Evolutionary conservation across 2,113 vertebrate species (phyloP).

Genomic region (Paramormyrops kingsleyae): DNA sequence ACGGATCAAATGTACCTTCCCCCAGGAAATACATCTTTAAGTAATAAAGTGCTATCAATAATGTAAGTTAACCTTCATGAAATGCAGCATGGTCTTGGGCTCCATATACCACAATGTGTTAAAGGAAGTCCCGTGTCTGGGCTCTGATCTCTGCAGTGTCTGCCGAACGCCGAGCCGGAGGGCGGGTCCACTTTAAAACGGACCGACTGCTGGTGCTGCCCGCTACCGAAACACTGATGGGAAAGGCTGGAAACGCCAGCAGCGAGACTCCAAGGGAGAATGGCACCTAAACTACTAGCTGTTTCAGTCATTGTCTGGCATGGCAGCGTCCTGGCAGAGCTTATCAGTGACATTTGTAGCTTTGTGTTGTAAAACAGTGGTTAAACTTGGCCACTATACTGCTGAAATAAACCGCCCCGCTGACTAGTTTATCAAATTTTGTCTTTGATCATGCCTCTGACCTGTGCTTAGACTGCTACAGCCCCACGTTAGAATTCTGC

Average conservation of each 20-base stretch:
- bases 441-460: not conserved
- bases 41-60: not conserved
- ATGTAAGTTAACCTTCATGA: not conserved
- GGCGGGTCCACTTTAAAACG: not conserved
- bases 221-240: not conserved
- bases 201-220: not conserved
- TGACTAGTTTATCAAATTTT: not conserved
- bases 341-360: not conserved
- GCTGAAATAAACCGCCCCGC: not conserved
- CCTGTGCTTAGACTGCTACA: not conserved
- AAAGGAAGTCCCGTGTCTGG: not conserved
- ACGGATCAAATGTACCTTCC: not conserved
- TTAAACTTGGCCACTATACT: not conserved
- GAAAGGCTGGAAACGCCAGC: not conserved
- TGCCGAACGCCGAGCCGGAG: not conserved
- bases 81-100: not conserved
- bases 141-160: not conserved
- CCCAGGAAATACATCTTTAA: slow-evolving; percentile 4
- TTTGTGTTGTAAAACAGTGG: not conserved
- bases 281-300: not conserved
- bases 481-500: not conserved
- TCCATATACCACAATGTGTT: not conserved
- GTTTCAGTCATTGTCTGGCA: not conserved
- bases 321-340: not conserved
- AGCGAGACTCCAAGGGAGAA: not conserved